A percentile compares a stretch with the other conserved stretches of the same genome.
These are phyloP conservation scores for Ceriagrion tenellum DNA, from an alignment of 2,888 invertebrate genomes.

Conservation along the genomic window DNA sequence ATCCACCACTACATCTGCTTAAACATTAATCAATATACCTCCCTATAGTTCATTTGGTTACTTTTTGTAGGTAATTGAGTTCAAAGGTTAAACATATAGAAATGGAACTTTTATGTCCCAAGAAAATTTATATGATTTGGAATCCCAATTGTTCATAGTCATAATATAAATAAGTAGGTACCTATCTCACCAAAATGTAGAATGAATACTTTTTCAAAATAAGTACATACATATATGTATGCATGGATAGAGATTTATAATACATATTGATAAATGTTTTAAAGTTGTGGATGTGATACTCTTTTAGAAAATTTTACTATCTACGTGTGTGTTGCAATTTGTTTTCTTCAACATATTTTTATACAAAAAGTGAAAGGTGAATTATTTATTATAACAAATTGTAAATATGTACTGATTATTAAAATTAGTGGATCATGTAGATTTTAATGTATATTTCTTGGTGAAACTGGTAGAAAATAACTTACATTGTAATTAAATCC, in stretches of 20 bases:
- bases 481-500: not conserved
- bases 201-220: not conserved
- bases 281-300: conserved; percentile 48
- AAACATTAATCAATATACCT: no score
- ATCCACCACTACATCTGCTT: no score
- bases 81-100: no score
- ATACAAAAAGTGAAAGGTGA: conserved; percentile 12
- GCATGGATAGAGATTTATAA: not conserved
- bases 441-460: not conserved
- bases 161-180: no score
- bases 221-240: not conserved
- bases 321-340: not conserved
- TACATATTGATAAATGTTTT: not conserved
- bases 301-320: conserved; percentile 28
- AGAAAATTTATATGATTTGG: no score
- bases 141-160: no score
- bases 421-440: not conserved
- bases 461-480: not conserved
- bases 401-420: not conserved
- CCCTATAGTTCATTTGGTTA: no score
- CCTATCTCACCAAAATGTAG: not conserved
- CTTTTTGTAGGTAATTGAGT: no score
- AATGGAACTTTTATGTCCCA: no score
- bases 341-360: conserved; percentile 46
- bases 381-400: conserved; percentile 52